Conservation (phyloP, 2,888 invertebrate species). For the Pocota personata region DNA sequence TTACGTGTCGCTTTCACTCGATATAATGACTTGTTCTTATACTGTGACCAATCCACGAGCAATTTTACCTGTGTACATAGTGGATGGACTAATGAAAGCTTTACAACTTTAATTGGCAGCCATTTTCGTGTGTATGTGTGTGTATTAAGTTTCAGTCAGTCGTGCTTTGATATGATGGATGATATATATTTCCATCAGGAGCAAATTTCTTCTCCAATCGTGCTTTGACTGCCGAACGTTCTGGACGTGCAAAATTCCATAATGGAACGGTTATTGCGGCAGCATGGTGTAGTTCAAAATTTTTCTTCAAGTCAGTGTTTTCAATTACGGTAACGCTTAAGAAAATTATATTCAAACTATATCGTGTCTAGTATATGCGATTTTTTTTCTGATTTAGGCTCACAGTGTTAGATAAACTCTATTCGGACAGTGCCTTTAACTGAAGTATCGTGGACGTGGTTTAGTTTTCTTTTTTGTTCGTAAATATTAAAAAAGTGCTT, state of each 20-base stretch:
- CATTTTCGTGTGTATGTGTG: neutral
- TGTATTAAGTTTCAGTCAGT: neutral
- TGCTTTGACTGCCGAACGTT: neutral
- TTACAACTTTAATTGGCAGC: slow-evolving; percentile 20
- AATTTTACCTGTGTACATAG: slow-evolving; percentile 1
- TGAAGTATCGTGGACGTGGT: no score
- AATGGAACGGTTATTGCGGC: neutral
- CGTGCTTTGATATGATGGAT: slow-evolving; percentile 28
- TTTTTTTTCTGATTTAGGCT: no score
- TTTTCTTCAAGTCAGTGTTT: neutral
- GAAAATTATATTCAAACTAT: neutral
- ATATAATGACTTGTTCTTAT: neutral
- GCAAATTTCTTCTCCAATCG: neutral
- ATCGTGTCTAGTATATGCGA: no score
- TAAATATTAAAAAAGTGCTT: neutral
- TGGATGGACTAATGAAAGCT: neutral
- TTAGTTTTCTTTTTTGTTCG: neutral
- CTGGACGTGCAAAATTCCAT: neutral
- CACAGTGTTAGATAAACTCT: no score
- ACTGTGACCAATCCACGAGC: neutral
- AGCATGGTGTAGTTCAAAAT: neutral
- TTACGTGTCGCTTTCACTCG: neutral
- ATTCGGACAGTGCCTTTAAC: no score
- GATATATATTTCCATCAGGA: neutral
- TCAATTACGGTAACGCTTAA: neutral